Conservation (phyloP, 1,140 invertebrate genomes). For the Pristionchus pacificus region DNA sequence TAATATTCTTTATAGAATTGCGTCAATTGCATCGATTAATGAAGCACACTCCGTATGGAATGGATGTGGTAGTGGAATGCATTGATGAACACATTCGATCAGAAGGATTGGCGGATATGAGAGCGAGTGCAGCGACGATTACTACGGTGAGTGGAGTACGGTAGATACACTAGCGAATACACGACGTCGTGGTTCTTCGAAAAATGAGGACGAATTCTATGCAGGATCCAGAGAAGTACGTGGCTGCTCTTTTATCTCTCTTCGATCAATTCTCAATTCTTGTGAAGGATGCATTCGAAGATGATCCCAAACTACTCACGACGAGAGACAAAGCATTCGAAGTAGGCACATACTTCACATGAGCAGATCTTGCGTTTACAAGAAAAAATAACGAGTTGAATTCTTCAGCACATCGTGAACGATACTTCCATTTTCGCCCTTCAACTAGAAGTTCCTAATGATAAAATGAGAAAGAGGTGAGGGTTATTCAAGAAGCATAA, state of each 20-base stretch:
- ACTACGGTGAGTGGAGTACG: constrained; percentile 75
- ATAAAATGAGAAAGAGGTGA: constrained; percentile 59
- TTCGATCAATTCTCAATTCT: constrained; percentile 86
- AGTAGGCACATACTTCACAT: constrained; percentile 30
- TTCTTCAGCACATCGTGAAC: constrained; percentile 77
- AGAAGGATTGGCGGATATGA: constrained; percentile 92
- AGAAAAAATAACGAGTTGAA: not conserved
- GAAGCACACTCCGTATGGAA: constrained; percentile 86
- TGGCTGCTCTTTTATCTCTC: constrained; percentile 85
- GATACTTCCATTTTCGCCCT: constrained; percentile 91
- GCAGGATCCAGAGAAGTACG: constrained; percentile 96
- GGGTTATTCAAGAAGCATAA: constrained; percentile 14
- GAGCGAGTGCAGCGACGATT: constrained; percentile 88
- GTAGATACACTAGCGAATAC: too few relatives aligned
- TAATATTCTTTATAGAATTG: constrained; percentile 66
- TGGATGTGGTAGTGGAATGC: constrained; percentile 71
- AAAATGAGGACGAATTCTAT: too few relatives aligned
- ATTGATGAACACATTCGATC: constrained; percentile 79
- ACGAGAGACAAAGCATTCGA: constrained; percentile 97
- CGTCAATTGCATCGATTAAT: constrained; percentile 89
- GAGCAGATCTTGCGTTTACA: too few relatives aligned
- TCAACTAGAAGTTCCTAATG: constrained; percentile 67
- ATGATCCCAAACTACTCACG: constrained; percentile 94
- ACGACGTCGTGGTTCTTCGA: too few relatives aligned
- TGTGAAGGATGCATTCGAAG: constrained; percentile 87